A percentile compares a stretch with the other conserved stretches of the same genome.
These are phyloP conservation scores for Hypomecis atomaria DNA, from an alignment of 2,888 invertebrate species.

Conservation along the genomic window DNA sequence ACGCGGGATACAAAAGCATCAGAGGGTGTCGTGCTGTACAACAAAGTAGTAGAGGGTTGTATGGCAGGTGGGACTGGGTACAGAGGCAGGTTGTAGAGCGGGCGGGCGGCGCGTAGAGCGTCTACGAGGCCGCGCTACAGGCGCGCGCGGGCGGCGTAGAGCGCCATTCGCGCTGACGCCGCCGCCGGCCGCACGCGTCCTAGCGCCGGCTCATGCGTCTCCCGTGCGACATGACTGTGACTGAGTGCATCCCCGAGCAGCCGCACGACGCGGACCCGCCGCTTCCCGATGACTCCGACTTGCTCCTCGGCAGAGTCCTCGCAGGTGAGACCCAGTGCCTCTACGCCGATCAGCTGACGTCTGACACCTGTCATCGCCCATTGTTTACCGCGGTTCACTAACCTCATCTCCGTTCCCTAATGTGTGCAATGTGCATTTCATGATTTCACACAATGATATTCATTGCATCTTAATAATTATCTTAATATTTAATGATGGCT, in stretches of 20 bases:
- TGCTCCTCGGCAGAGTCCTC: constrained; percentile 77
- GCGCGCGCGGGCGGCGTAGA: constrained; percentile 69
- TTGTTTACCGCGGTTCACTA: constrained; percentile 49
- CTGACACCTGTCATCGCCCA: constrained; percentile 50
- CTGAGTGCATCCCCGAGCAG: constrained; percentile 70
- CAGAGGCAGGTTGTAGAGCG: constrained; percentile 55
- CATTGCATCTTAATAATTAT: constrained; percentile 14
- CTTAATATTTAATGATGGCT: neutral
- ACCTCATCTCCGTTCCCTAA: constrained; percentile 42
- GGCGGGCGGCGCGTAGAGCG: constrained; percentile 63
- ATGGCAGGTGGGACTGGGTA: constrained; percentile 42
- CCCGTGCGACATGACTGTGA: constrained; percentile 77
- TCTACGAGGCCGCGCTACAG: constrained; percentile 54
- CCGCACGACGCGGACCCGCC: constrained; percentile 53
- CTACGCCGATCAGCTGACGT: constrained; percentile 59
- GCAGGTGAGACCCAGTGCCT: constrained; percentile 67
- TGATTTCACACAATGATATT: constrained; percentile 33
- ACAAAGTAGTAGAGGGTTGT: neutral
- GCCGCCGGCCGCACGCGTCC: constrained; percentile 81
- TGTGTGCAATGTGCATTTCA: constrained; percentile 16
- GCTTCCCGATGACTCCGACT: constrained; percentile 68
- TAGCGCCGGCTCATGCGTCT: constrained; percentile 76
- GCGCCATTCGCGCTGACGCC: constrained; percentile 81
- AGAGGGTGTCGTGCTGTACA: constrained; percentile 1
- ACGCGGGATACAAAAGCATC: neutral